Conservation (phyloP, 2,888 invertebrate species). For the Thumatha senex region DNA sequence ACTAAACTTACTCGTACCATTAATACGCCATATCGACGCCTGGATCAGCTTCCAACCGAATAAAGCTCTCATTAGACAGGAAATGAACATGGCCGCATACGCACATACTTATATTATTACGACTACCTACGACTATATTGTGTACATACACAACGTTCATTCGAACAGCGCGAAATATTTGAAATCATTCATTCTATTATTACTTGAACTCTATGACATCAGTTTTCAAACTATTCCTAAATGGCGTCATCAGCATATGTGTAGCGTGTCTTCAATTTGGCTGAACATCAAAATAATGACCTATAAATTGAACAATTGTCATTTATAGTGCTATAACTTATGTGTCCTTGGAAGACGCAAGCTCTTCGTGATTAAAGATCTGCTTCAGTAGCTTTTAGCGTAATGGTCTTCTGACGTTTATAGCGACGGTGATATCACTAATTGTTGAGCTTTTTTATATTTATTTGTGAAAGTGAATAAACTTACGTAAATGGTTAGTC, state of each 20-base stretch:
- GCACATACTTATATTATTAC: not conserved
- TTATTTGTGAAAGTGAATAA: not conserved
- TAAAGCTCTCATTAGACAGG: conserved; percentile 11
- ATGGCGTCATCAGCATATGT: conserved; percentile 32
- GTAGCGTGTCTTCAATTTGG: conserved; percentile 33
- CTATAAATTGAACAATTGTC: conserved; percentile 40
- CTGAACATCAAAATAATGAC: conserved; percentile 41
- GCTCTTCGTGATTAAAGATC: conserved; percentile 25
- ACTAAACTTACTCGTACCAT: too few relatives aligned
- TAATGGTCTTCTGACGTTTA: conserved; percentile 4
- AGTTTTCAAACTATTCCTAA: conserved; percentile 23
- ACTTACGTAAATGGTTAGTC: not conserved
- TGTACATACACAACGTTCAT: not conserved
- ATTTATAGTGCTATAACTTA: conserved; percentile 35
- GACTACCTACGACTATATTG: conserved; percentile 2
- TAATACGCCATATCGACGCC: not conserved
- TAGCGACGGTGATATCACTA: not conserved
- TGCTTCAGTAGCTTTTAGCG: conserved; percentile 21
- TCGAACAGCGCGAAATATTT: conserved; percentile 15
- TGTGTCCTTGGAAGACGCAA: conserved; percentile 27
- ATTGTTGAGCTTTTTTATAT: not conserved
- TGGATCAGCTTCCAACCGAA: not conserved
- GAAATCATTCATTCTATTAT: conserved; percentile 37
- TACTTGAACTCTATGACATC: conserved; percentile 32
- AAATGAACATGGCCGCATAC: conserved; percentile 8